Evolutionary conservation across 1,140 invertebrate genomes (phyloP).

Genomic region (Drosophila nebulosa): DNA sequence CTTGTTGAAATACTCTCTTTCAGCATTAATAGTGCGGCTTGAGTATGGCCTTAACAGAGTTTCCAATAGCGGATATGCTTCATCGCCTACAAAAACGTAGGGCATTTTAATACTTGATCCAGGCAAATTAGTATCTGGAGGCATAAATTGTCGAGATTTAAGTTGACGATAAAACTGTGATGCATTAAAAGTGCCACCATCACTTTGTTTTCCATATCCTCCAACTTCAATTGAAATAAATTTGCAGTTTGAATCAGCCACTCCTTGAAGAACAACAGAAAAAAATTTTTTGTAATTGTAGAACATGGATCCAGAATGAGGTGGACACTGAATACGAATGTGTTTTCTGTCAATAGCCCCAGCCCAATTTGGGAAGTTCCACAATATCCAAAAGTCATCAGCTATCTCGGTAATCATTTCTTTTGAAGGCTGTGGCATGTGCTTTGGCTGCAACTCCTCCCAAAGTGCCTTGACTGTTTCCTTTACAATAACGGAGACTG

Average conservation of each 20-base stretch:
- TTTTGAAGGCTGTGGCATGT: constrained; percentile 10
- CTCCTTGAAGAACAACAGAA: not conserved
- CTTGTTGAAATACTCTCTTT: not conserved
- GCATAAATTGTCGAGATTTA: constrained; percentile 1
- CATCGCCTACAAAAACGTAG: not conserved
- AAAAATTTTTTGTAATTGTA: not conserved
- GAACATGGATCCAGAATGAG: not conserved
- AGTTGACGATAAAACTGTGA: constrained; percentile 80
- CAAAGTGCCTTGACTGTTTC: constrained; percentile 21
- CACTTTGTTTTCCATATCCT: constrained; percentile 75
- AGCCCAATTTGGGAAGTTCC: not conserved
- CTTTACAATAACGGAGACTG: constrained; percentile 14
- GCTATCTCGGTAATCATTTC: not conserved
- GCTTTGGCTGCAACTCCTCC: constrained; percentile 14
- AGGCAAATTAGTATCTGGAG: not conserved
- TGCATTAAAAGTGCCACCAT: constrained; percentile 79
- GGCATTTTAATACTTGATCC: not conserved
- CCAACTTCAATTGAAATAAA: constrained; percentile 81
- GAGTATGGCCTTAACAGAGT: not conserved
- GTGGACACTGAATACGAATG: not conserved
- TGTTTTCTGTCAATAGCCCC: not conserved
- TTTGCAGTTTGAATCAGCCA: constrained; percentile 69
- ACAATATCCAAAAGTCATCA: not conserved
- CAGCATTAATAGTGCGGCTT: not conserved
- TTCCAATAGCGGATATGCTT: not conserved